Base-by-base conservation (phyloP, 2,888 invertebrate genomes). In the Villa cingulata region DNA sequence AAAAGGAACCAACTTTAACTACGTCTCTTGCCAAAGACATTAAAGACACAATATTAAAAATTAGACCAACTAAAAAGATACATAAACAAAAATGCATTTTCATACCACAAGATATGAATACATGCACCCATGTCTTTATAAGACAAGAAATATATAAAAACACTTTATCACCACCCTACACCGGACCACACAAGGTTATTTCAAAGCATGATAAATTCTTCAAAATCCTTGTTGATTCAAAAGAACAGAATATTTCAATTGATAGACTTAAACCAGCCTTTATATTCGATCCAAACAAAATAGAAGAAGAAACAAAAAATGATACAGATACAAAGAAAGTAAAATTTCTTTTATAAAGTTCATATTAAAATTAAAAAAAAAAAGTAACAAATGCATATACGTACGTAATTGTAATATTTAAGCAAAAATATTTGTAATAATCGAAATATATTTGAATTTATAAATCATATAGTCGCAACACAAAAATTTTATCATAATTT, bases 101-200 rank as follows among this genome's bases (percentile, higher is more conserved):
- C 37, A 36, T 45, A 19, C 45, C 37, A 4, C 40, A 45, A 20
- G 41, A 16, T 9, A 29, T 48, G 10, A 38, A 41, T 17, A 12
- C 14, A 12, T 41, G 45, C 14, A 36, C 37, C n/a, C 23, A 40
- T 16, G 45, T 45, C 15, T 48, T 48, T n/a, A 16, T 48, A 20
- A 41, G 43, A 39, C 37, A 45, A 9, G 44, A 43, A 27, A 41
- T 23, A n/a, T 42, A 41, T 41, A 48, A 45, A 44, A 18, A 37
- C 19, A 48, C 45, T 38, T 41, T 57, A n/a, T 49, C 51, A 17
- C 51, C 52, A 14, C 54, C 56, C 1, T 58, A 58, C 44, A 43
- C 46, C 17, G 53, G 56, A 4, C 56, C 56, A 7, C 53, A 44
- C 38, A 45, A 51, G 19, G 43, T 57, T 10, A 37, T 54, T 4